Conservation (phyloP, 2,797 vertebrate genomes). For the Megalops cyprinoides region DNA sequence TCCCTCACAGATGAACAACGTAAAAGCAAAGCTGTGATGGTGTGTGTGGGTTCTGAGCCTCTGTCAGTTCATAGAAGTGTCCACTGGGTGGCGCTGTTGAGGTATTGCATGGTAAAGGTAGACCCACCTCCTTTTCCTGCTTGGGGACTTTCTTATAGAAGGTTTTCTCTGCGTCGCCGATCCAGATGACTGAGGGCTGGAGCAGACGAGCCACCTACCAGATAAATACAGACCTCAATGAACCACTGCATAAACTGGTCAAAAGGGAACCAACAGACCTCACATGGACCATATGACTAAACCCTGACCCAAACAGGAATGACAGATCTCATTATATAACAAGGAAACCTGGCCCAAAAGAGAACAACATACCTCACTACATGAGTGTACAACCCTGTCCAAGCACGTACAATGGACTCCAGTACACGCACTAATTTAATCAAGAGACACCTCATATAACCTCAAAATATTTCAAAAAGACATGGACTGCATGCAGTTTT, state of each 20-base stretch:
- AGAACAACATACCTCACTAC: no score
- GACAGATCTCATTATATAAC: no score
- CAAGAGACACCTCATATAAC: no score
- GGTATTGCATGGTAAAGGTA: neutral
- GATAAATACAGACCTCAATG: slow-evolving; percentile 35
- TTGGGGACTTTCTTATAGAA: slow-evolving; percentile 75
- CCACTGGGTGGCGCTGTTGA: neutral
- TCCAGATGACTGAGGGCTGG: slow-evolving; percentile 86
- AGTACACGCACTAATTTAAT: no score
- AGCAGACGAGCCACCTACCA: slow-evolving; percentile 79
- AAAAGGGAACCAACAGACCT: slow-evolving; percentile 35
- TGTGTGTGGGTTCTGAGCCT: neutral
- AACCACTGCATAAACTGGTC: slow-evolving; percentile 29
- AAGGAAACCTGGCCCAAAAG: no score
- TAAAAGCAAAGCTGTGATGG: neutral
- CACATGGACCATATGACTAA: no score
- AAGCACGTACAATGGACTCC: neutral
- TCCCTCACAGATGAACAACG: neutral
- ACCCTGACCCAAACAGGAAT: neutral
- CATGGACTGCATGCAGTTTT: neutral
- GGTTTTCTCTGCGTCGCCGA: slow-evolving; percentile 80
- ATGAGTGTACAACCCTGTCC: no score
- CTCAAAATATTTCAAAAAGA: neutral
- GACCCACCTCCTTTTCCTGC: slow-evolving; percentile 69
- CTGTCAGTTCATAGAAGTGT: neutral